Base-by-base conservation (phyloP, 2,113 vertebrate species). In the Petrocephalus microphthalmus region DNA sequence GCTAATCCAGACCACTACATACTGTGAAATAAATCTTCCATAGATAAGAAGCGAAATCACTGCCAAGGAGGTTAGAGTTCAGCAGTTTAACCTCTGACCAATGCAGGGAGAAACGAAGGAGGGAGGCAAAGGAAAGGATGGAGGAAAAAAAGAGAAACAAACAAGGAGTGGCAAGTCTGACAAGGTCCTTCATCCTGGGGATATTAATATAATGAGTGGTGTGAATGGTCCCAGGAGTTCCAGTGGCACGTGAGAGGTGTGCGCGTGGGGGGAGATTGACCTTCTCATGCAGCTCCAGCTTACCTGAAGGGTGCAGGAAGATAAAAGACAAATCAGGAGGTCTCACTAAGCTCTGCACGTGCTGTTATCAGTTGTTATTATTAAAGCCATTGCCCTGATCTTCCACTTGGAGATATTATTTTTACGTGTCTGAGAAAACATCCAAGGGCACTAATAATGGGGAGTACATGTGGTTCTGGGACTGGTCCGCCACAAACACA, bases 1-100 rank as follows among this genome's bases (percentile, higher is more conserved):
- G 95, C 95, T 97, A 97, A 98, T 98, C 97, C 94, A 56, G 88
- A 94, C 91, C 95, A 95, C 96, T 94, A 94, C 97, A 96, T 96
- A 95, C 95, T 96, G 96, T 95, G 96, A 96, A 97, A 96, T 95
- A 97, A 97, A 96, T 95, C 96, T 96, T 95, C 97, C 94, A 93
- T 92, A 91, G 90, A 95, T 94, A 93, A 94, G 93, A 92, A 92
- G 91, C 90, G 92, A 95, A 96, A 94, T 94, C 92, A 90, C 95
- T 95, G 94, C 95, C 95, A 95, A 86, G 92, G 92, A 94, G 96
- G 96, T 97, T 94, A 96, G 95, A 97, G 97, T 97, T 96, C 96
- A 97, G 97, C 96, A 97, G 96, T 97, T 97, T 98, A 97, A 98
- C 97, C 98, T 96, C 95, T 97, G 97, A 96, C 96, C 95, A 86